phyloP scores from a whole-genome alignment of 2,113 vertebrate genomes.

The Turdus rufiventris region DNA sequence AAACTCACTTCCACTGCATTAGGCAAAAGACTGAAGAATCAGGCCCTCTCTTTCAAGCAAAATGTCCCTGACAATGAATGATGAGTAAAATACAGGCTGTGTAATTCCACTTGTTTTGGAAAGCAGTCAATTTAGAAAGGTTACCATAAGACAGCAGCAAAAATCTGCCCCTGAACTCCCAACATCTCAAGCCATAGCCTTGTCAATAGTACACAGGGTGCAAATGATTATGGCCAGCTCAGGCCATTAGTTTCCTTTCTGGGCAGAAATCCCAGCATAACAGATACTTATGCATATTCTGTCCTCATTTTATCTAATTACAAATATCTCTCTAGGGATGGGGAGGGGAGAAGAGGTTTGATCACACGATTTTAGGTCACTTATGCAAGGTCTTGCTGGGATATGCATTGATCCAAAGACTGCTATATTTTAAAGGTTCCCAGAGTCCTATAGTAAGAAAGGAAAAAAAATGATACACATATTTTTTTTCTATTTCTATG shows the following conservation, averaged over 20 bases:
- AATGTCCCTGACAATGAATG: not conserved
- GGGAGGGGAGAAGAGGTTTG: constrained; percentile 64
- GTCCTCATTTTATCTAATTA: constrained; percentile 79
- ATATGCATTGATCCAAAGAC: constrained; percentile 47
- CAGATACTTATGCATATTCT: constrained; percentile 76
- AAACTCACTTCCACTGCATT: not conserved
- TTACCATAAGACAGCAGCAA: not conserved
- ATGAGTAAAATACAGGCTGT: constrained; percentile 5
- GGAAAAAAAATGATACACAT: not conserved
- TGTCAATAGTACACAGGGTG: constrained; percentile 49
- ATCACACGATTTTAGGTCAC: constrained; percentile 72
- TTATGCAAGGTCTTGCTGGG: constrained; percentile 41
- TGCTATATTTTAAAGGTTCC: constrained; percentile 33
- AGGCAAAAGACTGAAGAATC: not conserved
- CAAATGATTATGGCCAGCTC: constrained; percentile 53
- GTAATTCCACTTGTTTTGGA: constrained; percentile 24
- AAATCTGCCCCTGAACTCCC: constrained; percentile 9
- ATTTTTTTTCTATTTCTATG: not conserved
- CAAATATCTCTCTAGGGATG: constrained; percentile 65
- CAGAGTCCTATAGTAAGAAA: not conserved
- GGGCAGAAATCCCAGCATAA: constrained; percentile 74
- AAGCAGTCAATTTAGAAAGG: constrained; percentile 46
- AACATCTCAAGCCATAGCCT: not conserved
- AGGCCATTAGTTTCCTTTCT: constrained; percentile 66
- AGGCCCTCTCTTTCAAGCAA: not conserved